These are phyloP conservation scores for Caenorhabditis briggsae DNA, from an alignment of 1,140 invertebrate genomes.

Conservation along the genomic window DNA sequence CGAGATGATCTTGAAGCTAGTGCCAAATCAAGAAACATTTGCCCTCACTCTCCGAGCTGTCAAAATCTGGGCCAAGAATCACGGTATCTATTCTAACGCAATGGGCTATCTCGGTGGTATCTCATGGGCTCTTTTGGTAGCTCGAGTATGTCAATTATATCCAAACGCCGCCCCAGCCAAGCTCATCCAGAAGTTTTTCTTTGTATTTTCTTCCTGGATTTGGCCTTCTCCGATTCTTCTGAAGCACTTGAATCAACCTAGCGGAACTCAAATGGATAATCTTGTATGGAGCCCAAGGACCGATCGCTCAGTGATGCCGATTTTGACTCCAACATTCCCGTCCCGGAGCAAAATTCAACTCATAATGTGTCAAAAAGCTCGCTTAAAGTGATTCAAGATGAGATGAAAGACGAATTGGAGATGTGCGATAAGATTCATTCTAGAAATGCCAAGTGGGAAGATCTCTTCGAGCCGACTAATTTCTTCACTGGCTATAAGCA, in stretches of 20 bases:
- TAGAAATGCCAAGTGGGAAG: constrained; percentile 88
- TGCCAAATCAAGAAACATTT: constrained; percentile 95
- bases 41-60: constrained; percentile 91
- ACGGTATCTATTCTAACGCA: constrained; percentile 97
- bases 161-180: constrained; percentile 95
- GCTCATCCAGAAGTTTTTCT: constrained; percentile 96
- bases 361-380: constrained; percentile 97
- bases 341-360: constrained; percentile 99
- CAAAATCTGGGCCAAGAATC: constrained; percentile 82
- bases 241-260: constrained; percentile 86
- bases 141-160: constrained; percentile 96
- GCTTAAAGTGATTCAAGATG: constrained; percentile 91
- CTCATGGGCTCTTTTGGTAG: constrained; percentile 99
- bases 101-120: constrained; percentile 96
- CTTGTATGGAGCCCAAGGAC: constrained; percentile 86
- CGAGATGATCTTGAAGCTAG: constrained; percentile 94
- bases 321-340: constrained; percentile 98
- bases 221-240: constrained; percentile 97
- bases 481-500: constrained; percentile 94
- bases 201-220: constrained; percentile 96
- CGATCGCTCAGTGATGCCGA: constrained; percentile 87
- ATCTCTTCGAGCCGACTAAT: constrained; percentile 92
- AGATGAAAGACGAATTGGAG: constrained; percentile 83
- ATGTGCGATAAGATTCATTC: constrained; percentile 90
- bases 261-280: constrained; percentile 78